Base-by-base conservation (phyloP, 2,888 invertebrate genomes). In the Drosophila putrida region DNA sequence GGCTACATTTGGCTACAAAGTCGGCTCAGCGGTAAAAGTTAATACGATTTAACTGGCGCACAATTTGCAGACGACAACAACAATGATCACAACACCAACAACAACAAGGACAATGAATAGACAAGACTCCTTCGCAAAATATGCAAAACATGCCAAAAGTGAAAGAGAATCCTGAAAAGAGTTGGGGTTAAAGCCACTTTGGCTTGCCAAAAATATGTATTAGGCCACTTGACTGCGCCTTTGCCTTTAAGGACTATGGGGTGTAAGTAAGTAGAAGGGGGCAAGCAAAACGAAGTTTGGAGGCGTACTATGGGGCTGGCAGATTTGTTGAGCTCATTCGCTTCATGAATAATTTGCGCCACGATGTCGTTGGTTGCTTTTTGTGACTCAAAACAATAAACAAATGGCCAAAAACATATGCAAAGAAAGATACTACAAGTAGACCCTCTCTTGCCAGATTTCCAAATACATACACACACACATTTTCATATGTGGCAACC, bases 271-370 rank as follows among this genome's bases (percentile, higher is more conserved):
- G 3, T 8, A 8, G 11, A n/a, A 8, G 20, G 11, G 57, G 36
- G 5, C 0, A 0, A 1, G 13, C n/a, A 20, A 20, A 20, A 20
- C 20, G 3, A 20, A 20, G 20, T 20, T 20, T 20, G 20, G 20
- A 38, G 38, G 39, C n/a, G 39, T 27, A 39, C 33, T 36, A n/a
- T 15, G 25, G 44, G 62, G 13, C 64, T 62, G 67, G 62, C 67
- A 81, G 84, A 87, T 87, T 87, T 87, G 83, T 83, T 78, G 80
- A 82, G 83, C 87, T 87, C 83, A 87, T 87, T 81, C 84, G 80
- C 69, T 87, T 82, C 88, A 85, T 85, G 85, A 85, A 86, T 86
- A 86, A 86, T 87, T 89, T 85, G 75, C 84, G 83, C 87, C 73
- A 79, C 70, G 82, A 85, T 66, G 88, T 88, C 82, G 85, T 82